Conservation (phyloP, 1,140 invertebrate species). For the Gonatopus flavifemur region DNA sequence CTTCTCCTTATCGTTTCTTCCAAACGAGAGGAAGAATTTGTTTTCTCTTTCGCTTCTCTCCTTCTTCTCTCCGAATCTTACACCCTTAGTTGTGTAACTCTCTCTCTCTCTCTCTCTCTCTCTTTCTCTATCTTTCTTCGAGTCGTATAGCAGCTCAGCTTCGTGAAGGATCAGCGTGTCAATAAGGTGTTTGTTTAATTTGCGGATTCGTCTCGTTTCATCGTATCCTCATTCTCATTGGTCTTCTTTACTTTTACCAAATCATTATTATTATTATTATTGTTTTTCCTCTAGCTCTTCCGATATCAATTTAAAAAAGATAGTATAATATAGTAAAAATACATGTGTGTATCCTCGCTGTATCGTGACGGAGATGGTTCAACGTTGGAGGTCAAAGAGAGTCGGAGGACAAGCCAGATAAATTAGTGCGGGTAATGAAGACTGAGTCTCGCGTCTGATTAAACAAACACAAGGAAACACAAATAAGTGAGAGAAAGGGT, state of each 20-base stretch:
- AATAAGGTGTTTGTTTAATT: conserved; percentile 53
- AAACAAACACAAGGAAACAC: conserved; percentile 51
- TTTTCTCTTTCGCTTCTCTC: conserved; percentile 18
- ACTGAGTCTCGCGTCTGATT: conserved; percentile 51
- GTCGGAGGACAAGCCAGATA: conserved; percentile 46
- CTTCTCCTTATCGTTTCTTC: conserved; percentile 9
- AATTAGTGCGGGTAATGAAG: conserved; percentile 52
- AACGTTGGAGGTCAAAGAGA: conserved; percentile 22
- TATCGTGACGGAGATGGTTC: no score
- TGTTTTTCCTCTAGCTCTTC: no score
- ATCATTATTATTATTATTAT: no score
- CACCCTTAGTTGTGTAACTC: no score
- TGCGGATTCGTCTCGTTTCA: conserved; percentile 32
- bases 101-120: conserved; percentile 6
- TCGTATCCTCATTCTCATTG: background rate
- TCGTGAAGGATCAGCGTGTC: conserved; percentile 45
- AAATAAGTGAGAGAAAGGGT: conserved; percentile 34
- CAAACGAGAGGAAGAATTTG: conserved; percentile 16
- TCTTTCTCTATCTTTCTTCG: no score
- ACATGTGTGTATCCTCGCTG: no score
- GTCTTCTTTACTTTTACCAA: no score
- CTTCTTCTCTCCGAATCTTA: conserved; percentile 14
- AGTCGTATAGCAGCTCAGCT: conserved; percentile 18
- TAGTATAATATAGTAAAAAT: no score
- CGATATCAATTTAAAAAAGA: no score